Conservation (phyloP, 1,140 invertebrate genomes). For the Teleopsis dalmanni region DNA sequence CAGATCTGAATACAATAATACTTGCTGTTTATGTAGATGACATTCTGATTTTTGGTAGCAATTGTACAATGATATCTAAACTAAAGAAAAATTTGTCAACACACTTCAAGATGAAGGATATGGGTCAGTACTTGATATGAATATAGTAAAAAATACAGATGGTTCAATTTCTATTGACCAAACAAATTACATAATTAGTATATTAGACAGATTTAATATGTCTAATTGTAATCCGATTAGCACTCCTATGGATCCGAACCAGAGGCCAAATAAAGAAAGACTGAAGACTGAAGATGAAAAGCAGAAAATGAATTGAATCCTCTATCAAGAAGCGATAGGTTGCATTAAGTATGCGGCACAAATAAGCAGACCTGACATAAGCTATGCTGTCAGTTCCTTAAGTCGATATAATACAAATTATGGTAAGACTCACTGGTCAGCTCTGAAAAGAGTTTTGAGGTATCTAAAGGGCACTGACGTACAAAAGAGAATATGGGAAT, state of each 20-base stretch:
- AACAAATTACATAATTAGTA: slow-evolving; percentile 10
- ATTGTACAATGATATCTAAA: neutral
- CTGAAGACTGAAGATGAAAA: slow-evolving; percentile 14
- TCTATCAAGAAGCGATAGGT: slow-evolving; percentile 25
- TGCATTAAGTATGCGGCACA: slow-evolving; percentile 32
- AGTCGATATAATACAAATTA: slow-evolving; percentile 24
- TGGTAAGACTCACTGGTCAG: slow-evolving; percentile 26
- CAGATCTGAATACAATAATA: neutral
- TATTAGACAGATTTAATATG: slow-evolving; percentile 30
- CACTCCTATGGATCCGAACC: slow-evolving; percentile 21
- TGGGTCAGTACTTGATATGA: neutral
- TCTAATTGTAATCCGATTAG: slow-evolving; percentile 21
- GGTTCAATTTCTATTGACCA: slow-evolving; percentile 28
- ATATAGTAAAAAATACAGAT: neutral
- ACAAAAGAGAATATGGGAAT: neutral
- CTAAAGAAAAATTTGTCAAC: neutral
- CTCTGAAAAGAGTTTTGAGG: slow-evolving; percentile 31
- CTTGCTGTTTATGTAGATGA: neutral
- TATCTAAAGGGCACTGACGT: slow-evolving; percentile 37
- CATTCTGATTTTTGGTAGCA: neutral
- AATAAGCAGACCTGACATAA: slow-evolving; percentile 41
- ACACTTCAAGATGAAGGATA: neutral
- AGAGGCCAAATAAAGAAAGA: slow-evolving; percentile 20
- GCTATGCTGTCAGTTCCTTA: slow-evolving; percentile 16
- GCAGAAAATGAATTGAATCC: slow-evolving; percentile 14